These are phyloP conservation scores for Cyclopterus lumpus DNA, from an alignment of 2,797 vertebrate species.

Conservation along the genomic window DNA sequence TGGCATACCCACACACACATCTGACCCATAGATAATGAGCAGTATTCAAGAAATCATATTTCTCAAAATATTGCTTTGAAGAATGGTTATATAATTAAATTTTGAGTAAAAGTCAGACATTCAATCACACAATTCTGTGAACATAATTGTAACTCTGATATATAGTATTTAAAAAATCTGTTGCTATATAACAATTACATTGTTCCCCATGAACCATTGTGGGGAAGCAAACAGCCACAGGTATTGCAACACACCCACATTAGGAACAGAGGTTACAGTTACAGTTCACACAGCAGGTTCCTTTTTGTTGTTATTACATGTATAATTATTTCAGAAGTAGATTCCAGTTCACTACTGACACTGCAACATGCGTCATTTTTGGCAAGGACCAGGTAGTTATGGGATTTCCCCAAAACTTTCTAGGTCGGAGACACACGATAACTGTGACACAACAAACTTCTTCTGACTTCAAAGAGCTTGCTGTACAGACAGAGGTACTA, in stretches of 20 bases:
- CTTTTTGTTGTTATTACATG: constrained; percentile 35
- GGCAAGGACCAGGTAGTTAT: neutral
- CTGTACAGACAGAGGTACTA: neutral
- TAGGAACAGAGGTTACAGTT: neutral
- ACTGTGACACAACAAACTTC: constrained; percentile 3
- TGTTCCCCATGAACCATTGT: neutral
- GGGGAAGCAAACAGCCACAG: constrained; percentile 13
- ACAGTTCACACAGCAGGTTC: constrained; percentile 25
- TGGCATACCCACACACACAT: neutral
- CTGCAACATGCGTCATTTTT: neutral
- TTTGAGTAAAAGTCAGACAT: neutral
- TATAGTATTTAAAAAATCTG: neutral
- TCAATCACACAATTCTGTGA: neutral
- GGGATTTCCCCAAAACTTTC: constrained; percentile 49
- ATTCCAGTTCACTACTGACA: constrained; percentile 52
- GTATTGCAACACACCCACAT: constrained; percentile 32
- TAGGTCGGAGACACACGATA: neutral
- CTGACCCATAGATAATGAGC: neutral
- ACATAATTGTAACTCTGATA: neutral
- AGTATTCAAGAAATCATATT: neutral
- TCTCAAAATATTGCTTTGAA: neutral
- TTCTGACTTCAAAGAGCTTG: neutral
- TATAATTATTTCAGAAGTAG: constrained; percentile 28
- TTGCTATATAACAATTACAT: neutral
- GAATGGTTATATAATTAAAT: neutral